Evolutionary conservation across 37 sponge, comb jelly and placozoan species (phyloP).

Genomic region (Agelas oroides): DNA sequence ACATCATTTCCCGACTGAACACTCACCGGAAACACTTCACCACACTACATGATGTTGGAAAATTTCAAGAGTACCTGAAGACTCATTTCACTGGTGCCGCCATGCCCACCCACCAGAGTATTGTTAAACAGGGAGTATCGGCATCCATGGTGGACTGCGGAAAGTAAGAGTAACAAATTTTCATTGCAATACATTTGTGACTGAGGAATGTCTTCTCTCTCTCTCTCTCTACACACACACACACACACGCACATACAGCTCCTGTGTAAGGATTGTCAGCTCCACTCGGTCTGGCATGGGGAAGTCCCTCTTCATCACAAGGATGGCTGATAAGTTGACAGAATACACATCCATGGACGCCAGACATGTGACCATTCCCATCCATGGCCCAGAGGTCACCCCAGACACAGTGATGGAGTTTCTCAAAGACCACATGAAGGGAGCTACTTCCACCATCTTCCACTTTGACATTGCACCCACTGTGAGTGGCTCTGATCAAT

Average conservation of each 20-base stretch:
- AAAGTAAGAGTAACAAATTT: not conserved
- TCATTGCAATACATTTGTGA: not conserved
- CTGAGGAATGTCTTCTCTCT: not conserved
- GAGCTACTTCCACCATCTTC: no score
- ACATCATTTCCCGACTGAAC: constrained; percentile 46
- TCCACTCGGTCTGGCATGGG: no score
- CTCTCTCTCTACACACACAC: no score
- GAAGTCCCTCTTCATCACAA: constrained; percentile 1
- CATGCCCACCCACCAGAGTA: not conserved
- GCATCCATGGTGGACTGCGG: constrained; percentile 40
- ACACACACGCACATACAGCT: no score
- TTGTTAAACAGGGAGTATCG: no score
- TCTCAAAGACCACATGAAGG: no score
- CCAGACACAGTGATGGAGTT: no score
- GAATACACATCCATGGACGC: not conserved
- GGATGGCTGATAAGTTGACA: not conserved
- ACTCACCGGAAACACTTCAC: constrained; percentile 1
- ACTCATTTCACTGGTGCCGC: not conserved
- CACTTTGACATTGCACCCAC: no score
- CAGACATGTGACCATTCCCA: no score
- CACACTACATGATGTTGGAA: not conserved
- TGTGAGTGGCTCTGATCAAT: no score
- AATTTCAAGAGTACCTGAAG: constrained; percentile 6
- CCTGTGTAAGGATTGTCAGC: no score
- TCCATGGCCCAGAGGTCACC: no score